Conservation (phyloP, 2,888 invertebrate genomes). For the Diaphora mendica region DNA sequence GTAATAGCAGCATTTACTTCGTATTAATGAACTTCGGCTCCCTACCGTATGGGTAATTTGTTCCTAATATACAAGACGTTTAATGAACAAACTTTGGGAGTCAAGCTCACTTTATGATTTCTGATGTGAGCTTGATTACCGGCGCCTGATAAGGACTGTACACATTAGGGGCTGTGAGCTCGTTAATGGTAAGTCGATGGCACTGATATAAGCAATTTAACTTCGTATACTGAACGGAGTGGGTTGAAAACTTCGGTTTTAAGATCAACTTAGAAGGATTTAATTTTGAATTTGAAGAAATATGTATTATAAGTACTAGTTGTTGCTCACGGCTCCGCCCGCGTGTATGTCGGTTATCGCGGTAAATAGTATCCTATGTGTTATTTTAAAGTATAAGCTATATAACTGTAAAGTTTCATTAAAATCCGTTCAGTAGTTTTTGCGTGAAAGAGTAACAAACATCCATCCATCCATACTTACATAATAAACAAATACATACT, state of each 20-base stretch:
- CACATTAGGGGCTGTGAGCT: constrained; percentile 29
- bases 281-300: background rate
- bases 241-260: background rate
- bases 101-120: constrained; percentile 25
- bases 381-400: too few species aligned
- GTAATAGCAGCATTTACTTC: too few species aligned
- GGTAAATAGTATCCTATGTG: too few species aligned
- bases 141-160: constrained; percentile 29
- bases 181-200: constrained; percentile 30
- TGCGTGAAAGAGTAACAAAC: too few species aligned
- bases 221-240: background rate
- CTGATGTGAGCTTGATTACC: constrained; percentile 45
- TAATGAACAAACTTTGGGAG: constrained; percentile 26
- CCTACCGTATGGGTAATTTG: background rate
- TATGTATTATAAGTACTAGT: too few species aligned
- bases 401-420: too few species aligned
- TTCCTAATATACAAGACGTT: constrained; percentile 1
- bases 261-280: too few species aligned
- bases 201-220: background rate
- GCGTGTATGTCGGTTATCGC: too few species aligned
- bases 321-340: too few species aligned
- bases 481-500: too few species aligned
- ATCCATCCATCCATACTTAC: too few species aligned
- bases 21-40: background rate
- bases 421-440: too few species aligned